These are phyloP conservation scores for Archocentrus centrarchus DNA, from an alignment of 2,113 vertebrate genomes.

Conservation along the genomic window DNA sequence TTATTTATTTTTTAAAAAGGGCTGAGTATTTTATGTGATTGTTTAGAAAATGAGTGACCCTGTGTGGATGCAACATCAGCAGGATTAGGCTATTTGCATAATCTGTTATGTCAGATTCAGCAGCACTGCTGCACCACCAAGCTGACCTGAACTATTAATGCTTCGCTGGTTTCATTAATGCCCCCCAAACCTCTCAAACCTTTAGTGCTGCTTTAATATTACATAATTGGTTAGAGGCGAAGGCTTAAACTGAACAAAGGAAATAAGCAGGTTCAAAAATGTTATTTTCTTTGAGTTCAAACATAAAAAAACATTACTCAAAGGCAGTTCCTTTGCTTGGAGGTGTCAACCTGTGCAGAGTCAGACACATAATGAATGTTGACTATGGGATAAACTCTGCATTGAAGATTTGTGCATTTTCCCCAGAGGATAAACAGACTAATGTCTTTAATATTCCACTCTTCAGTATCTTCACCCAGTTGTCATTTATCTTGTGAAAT, in stretches of 20 bases:
- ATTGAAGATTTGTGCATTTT: not conserved
- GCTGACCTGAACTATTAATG: slow-evolving; percentile 18
- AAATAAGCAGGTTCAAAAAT: not conserved
- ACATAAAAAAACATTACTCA: not conserved
- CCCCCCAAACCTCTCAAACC: not conserved
- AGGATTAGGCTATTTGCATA: slow-evolving; percentile 13
- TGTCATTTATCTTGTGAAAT: not conserved
- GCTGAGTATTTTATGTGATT: slow-evolving; percentile 23
- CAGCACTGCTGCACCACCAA: not conserved
- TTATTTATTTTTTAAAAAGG: not conserved
- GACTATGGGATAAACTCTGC: not conserved
- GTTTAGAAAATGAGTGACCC: slow-evolving; percentile 43
- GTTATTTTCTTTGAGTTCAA: not conserved
- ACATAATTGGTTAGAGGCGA: not conserved
- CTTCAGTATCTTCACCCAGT: not conserved
- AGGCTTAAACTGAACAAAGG: slow-evolving; percentile 3
- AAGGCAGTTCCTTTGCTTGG: not conserved
- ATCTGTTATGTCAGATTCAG: slow-evolving; percentile 20
- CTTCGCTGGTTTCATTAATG: slow-evolving; percentile 18
- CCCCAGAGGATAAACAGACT: not conserved
- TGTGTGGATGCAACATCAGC: not conserved
- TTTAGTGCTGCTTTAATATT: not conserved
- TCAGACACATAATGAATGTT: not conserved
- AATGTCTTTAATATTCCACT: not conserved
- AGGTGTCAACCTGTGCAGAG: not conserved